Evolutionary conservation across 2,888 invertebrate genomes (phyloP).

Genomic region (Cheilosia vernalis): DNA sequence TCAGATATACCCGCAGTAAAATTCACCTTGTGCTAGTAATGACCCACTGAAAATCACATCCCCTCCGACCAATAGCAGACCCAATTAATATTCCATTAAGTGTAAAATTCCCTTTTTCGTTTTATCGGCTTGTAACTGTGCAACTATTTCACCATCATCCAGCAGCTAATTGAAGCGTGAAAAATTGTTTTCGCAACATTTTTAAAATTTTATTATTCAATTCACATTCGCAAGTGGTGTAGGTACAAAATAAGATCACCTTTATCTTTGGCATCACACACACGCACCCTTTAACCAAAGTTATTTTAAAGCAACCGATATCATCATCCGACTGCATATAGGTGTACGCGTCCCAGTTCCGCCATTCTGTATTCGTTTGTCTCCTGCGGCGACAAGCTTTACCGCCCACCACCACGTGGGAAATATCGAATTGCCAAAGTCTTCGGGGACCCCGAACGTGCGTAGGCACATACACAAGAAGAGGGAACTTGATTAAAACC

Average conservation of each 20-base stretch:
- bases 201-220: constrained; percentile 41
- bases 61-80: neutral
- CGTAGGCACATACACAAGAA: constrained; percentile 32
- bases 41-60: neutral
- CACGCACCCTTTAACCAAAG: constrained; percentile 12
- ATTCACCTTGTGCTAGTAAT: neutral
- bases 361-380: constrained; percentile 53
- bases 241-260: constrained; percentile 5
- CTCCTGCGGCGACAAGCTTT: constrained; percentile 58
- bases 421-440: constrained; percentile 65
- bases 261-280: neutral
- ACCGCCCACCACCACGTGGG: constrained; percentile 42
- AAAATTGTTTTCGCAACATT: constrained; percentile 26
- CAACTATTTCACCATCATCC: constrained; percentile 5
- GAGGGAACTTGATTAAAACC: constrained; percentile 70
- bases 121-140: neutral
- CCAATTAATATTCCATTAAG: neutral
- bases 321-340: constrained; percentile 18
- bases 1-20: too few relatives aligned
- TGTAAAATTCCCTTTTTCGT: neutral
- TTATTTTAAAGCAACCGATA: constrained; percentile 61
- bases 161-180: constrained; percentile 14
- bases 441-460: constrained; percentile 59
- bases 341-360: constrained; percentile 25
- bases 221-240: constrained; percentile 14